Base-by-base conservation (phyloP, 2,888 invertebrate species). In the Hemithea aestivaria region DNA sequence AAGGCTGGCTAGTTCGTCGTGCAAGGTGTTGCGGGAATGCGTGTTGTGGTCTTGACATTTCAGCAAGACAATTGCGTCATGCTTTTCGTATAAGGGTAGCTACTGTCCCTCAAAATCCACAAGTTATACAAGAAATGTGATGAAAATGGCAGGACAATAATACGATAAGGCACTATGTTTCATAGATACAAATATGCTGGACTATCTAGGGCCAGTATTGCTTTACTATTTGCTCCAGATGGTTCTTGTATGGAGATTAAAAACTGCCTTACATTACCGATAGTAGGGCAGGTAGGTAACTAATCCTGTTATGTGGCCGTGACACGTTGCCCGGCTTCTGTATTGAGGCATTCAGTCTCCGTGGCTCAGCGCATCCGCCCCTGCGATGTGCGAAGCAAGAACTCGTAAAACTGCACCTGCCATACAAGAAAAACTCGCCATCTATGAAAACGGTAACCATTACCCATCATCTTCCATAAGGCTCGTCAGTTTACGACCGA, bases 281-380 rank as follows among this genome's bases (percentile, higher is more conserved):
- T 33, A 82, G 76, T 82, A 70, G 83, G 79, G 71, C 82, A 78
- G 77, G 82, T 81, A 67, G 64, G 69, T 51, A 37, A 37, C 36
- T 73, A 87, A 87, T 87, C 87, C 87, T 81, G 84, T 87, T 87
- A 87, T 82, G 72, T 82, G 87, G 73, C 85, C 87, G 74, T 85
- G 85, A 85, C 87, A 84, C 68, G 77, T 67, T 82, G 76, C 71
- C 76, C 79, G 83, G 82, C 81, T 83, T 82, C 81, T 75, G 66
- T 66, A 58, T 64, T 48, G 68, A 71, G 70, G 70, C 73, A 73
- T 76, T 74, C 69, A 73, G 67, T 74, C 66, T 58, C 57, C 52
- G 65, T 44, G 49, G 62, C 64, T 69, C 69, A 61, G 52, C 56
- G 73, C 66, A 74, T 73, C 73, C 74, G 73, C 73, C 71, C 64